Conservation (phyloP, 1,140 invertebrate species). For the Aphelenchoides fujianensis region DNA sequence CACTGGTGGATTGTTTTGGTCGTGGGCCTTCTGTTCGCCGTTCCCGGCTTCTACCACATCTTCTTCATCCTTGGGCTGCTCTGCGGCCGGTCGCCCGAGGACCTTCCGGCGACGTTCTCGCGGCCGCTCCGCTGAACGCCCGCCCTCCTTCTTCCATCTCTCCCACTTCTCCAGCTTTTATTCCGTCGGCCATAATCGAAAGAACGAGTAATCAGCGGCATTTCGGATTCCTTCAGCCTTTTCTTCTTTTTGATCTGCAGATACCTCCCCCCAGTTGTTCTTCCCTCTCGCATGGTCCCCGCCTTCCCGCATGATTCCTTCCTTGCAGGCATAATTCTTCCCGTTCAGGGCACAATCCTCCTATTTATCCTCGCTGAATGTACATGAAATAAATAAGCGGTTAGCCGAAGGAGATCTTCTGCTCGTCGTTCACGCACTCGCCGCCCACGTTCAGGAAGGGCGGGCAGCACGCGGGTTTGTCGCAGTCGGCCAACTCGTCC, state of each 20-base stretch:
- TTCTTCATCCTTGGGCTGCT: slow-evolving; percentile 43
- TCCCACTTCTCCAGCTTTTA: slow-evolving; percentile 1
- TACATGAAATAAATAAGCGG: slow-evolving; percentile 24
- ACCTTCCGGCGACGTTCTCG: slow-evolving; percentile 46
- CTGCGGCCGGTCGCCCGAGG: slow-evolving; percentile 49
- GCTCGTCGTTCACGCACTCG: slow-evolving; percentile 41
- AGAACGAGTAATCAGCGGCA: slow-evolving; percentile 6
- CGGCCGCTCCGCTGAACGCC: slow-evolving; percentile 20
- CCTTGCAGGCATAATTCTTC: slow-evolving; percentile 17
- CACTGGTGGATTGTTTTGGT: slow-evolving; percentile 54
- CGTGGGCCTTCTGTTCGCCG: slow-evolving; percentile 50
- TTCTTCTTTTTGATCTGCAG: no score
- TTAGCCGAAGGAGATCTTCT: slow-evolving; percentile 32
- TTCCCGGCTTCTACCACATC: slow-evolving; percentile 52
- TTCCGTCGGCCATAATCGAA: slow-evolving; percentile 8
- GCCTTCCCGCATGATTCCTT: not conserved
- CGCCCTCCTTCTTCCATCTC: slow-evolving; percentile 1
- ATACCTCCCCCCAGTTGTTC: slow-evolving; percentile 1
- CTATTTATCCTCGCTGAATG: not conserved
- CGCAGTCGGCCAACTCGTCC: slow-evolving; percentile 41
- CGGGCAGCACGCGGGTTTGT: slow-evolving; percentile 55
- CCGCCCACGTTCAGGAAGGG: slow-evolving; percentile 51
- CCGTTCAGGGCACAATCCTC: no score
- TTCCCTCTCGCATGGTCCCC: slow-evolving; percentile 1
- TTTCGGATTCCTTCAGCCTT: not conserved